These are phyloP conservation scores for Tadarida brasiliensis DNA, from an alignment of 2,797 vertebrate species.

Conservation along the genomic window DNA sequence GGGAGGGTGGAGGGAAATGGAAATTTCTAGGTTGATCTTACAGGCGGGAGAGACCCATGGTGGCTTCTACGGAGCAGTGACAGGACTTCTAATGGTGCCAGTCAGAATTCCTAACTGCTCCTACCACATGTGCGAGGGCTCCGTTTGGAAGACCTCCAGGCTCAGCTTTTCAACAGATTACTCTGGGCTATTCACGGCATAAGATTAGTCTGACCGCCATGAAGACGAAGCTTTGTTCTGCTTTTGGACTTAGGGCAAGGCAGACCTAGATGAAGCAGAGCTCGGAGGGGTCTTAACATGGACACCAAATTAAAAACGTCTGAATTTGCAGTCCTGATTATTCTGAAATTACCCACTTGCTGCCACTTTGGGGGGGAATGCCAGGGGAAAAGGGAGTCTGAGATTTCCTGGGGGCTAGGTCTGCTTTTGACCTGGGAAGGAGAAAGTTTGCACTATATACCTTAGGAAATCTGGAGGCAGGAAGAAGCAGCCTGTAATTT, in stretches of 20 bases:
- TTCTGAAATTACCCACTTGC: slow-evolving; percentile 75
- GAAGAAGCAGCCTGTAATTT: neutral
- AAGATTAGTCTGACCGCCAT: slow-evolving; percentile 87
- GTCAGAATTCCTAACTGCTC: slow-evolving; percentile 88
- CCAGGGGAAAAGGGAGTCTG: neutral
- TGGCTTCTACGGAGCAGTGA: slow-evolving; percentile 64
- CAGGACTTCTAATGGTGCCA: slow-evolving; percentile 86
- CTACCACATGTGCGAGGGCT: slow-evolving; percentile 86
- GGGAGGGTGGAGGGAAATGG: neutral
- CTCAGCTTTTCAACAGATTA: slow-evolving; percentile 87
- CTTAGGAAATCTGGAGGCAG: neutral
- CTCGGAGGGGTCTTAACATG: slow-evolving; percentile 81
- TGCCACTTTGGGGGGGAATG: neutral
- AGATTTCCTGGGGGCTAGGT: neutral
- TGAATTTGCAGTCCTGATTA: slow-evolving; percentile 74
- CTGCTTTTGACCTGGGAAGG: neutral
- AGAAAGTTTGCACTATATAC: neutral
- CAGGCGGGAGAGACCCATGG: slow-evolving; percentile 5
- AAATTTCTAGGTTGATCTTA: slow-evolving; percentile 75
- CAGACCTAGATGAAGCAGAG: slow-evolving; percentile 81
- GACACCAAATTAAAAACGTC: slow-evolving; percentile 69
- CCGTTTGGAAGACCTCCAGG: slow-evolving; percentile 88
- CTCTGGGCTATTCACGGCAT: slow-evolving; percentile 86
- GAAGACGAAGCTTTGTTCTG: slow-evolving; percentile 87
- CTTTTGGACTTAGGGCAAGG: slow-evolving; percentile 83